Evolutionary conservation across 2,113 vertebrate genomes (phyloP).

Genomic region (Dunckerocampus dactyliophorus): DNA sequence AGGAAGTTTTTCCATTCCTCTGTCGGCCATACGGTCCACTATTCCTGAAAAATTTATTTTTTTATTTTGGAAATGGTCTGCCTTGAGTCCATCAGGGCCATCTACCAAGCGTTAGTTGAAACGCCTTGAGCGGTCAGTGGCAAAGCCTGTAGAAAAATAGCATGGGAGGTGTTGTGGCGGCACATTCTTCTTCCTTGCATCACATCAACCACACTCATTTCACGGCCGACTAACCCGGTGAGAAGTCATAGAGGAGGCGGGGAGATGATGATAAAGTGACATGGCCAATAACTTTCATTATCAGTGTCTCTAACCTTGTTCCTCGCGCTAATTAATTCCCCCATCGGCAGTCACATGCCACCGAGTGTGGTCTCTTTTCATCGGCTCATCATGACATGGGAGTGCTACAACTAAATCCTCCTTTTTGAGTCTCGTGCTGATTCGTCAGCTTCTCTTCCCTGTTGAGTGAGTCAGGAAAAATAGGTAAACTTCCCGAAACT

Average conservation of each 20-base stretch:
- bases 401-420: background rate
- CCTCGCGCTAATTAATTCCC: conserved; percentile 69
- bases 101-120: conserved; percentile 58
- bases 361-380: conserved; percentile 10
- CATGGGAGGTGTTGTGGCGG: conserved; percentile 37
- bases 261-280: conserved; percentile 67
- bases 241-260: conserved; percentile 64
- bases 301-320: conserved; percentile 67
- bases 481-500: too few species aligned
- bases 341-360: conserved; percentile 43
- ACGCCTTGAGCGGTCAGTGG: conserved; percentile 69
- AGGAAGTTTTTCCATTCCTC: too few species aligned
- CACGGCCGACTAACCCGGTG: conserved; percentile 68
- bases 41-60: too few species aligned
- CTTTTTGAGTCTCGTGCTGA: conserved; percentile 6
- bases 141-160: conserved; percentile 47
- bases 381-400: conserved; percentile 22
- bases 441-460: conserved; percentile 22
- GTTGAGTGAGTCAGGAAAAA: too few species aligned
- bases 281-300: conserved; percentile 75
- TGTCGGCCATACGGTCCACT: background rate
- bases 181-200: conserved; percentile 57
- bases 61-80: too few species aligned
- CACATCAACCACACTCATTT: conserved; percentile 69
- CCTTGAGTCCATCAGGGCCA: conserved; percentile 21